Evolutionary conservation across 2,888 invertebrate genomes (phyloP).

Genomic region (Caenorhabditis auriculariae): DNA sequence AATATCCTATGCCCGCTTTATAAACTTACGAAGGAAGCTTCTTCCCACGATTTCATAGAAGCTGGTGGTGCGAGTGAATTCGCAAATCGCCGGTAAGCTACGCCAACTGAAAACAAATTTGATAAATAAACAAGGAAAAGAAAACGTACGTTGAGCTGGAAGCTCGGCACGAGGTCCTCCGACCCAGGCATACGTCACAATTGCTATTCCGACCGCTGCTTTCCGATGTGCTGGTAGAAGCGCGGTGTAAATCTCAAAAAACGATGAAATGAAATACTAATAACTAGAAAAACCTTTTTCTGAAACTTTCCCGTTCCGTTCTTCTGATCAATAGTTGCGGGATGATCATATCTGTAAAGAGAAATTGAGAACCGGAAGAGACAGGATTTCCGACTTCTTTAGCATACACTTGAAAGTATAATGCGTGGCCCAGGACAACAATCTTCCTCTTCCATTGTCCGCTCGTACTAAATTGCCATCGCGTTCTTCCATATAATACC

Average conservation of each 20-base stretch:
- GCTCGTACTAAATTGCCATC: conserved; percentile 13
- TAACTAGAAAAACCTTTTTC: conserved; percentile 4
- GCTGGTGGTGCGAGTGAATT: conserved; percentile 5
- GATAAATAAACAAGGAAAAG: background rate
- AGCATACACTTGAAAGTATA: conserved; percentile 16
- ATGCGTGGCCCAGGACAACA: conserved; percentile 8
- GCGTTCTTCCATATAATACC: conserved; percentile 21
- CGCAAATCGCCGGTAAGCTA: background rate
- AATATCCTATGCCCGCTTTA: too few relatives aligned
- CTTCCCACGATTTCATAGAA: conserved; percentile 13
- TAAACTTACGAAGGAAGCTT: conserved; percentile 11
- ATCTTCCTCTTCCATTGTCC: conserved; percentile 29
- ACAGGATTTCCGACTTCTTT: conserved; percentile 3
- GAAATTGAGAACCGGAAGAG: background rate
- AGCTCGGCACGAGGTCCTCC: conserved; percentile 16
- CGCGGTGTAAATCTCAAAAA: conserved; percentile 30
- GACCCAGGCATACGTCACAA: conserved; percentile 41
- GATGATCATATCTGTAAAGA: conserved; percentile 15
- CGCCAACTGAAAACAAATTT: background rate
- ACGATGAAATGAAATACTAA: background rate
- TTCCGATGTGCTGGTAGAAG: conserved; percentile 7
- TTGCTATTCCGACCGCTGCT: conserved; percentile 7
- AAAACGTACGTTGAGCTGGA: background rate
- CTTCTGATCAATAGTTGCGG: conserved; percentile 4
- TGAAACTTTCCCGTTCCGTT: conserved; percentile 19